Conservation (phyloP, 2,888 invertebrate species). For the Macrosiphum euphorbiae region DNA sequence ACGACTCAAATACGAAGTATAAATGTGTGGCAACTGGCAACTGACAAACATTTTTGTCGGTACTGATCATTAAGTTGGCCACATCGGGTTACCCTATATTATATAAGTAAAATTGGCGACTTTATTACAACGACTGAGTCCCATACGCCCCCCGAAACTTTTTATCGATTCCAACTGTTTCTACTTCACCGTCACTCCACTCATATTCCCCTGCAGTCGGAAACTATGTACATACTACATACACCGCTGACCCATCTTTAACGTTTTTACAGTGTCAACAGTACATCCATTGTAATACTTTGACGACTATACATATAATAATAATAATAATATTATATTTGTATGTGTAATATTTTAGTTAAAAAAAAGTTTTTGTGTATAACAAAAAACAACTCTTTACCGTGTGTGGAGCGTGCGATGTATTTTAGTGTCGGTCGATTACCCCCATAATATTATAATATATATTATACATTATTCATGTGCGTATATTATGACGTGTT, state of each 20-base stretch:
- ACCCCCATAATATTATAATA: conserved; percentile 21
- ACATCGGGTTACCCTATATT: not conserved
- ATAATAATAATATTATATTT: not conserved
- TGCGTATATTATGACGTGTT: not conserved
- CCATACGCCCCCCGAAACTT: conserved; percentile 43
- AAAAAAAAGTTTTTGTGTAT: not conserved
- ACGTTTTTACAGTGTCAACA: not conserved
- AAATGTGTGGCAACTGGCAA: not conserved
- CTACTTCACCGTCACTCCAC: conserved; percentile 12
- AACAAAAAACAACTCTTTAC: not conserved
- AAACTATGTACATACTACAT: not conserved
- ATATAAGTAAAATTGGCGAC: not conserved
- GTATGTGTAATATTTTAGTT: not conserved
- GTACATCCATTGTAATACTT: not conserved
- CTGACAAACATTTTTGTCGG: not conserved
- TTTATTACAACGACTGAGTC: not conserved
- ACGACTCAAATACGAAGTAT: not conserved
- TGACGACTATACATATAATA: not conserved
- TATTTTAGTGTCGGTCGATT: conserved; percentile 16
- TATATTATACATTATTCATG: not conserved
- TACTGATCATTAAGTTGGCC: not conserved
- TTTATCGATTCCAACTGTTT: conserved; percentile 54
- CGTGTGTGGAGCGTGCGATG: not conserved
- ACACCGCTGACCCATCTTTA: conserved; percentile 18
- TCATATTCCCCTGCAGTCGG: not conserved